Conservation (phyloP, 1,140 invertebrate genomes). For the Armadillidium nasatum region DNA sequence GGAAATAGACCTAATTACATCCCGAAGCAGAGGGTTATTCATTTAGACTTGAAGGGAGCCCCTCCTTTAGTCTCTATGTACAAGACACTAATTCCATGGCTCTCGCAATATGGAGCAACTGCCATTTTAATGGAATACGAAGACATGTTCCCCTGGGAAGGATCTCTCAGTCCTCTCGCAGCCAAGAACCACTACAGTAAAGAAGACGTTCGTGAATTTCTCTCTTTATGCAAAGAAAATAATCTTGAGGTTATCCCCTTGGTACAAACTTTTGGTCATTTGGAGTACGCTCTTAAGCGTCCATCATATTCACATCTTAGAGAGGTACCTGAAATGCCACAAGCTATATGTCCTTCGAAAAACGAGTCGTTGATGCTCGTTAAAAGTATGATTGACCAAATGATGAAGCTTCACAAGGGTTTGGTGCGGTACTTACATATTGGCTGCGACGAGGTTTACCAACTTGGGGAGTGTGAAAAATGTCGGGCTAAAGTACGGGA, state of each 20-base stretch:
- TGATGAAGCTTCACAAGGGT: constrained; percentile 57
- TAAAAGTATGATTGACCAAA: constrained; percentile 75
- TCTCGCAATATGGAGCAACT: constrained; percentile 63
- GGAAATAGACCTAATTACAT: constrained; percentile 43
- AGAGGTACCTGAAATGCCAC: constrained; percentile 70
- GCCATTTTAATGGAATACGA: constrained; percentile 86
- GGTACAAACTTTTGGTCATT: constrained; percentile 91
- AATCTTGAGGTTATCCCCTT: constrained; percentile 80
- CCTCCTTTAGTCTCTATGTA: constrained; percentile 66
- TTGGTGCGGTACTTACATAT: constrained; percentile 55
- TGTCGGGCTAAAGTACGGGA: constrained; percentile 59
- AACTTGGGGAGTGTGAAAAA: constrained; percentile 71
- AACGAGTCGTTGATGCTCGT: constrained; percentile 67
- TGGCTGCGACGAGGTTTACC: constrained; percentile 61
- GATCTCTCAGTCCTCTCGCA: constrained; percentile 60
- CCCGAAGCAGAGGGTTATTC: constrained; percentile 57
- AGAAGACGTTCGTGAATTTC: constrained; percentile 62
- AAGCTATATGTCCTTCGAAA: constrained; percentile 76
- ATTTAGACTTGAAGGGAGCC: constrained; percentile 86
- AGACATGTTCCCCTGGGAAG: constrained; percentile 92
- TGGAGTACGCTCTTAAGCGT: constrained; percentile 84
- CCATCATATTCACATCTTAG: constrained; percentile 67
- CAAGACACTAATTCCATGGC: constrained; percentile 65
- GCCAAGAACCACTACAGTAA: constrained; percentile 72
- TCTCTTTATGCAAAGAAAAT: constrained; percentile 60